Conservation (phyloP, 2,113 vertebrate genomes). For the Tragelaphus scriptus region DNA sequence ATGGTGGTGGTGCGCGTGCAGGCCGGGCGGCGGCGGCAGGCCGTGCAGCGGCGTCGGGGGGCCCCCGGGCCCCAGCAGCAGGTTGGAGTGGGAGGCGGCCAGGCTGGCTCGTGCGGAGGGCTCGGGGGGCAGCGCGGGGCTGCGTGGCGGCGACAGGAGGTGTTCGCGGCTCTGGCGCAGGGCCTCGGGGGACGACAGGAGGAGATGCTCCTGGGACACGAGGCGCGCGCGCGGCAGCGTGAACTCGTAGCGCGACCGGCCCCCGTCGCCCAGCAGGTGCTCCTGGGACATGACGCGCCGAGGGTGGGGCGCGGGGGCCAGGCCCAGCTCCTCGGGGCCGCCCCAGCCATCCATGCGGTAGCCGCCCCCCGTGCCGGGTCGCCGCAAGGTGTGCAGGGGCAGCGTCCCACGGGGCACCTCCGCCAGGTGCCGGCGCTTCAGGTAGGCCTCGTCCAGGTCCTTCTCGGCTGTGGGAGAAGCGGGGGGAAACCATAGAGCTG, state of each 20-base stretch:
- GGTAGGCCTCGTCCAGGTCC: slow-evolving; percentile 91
- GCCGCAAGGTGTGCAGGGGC: slow-evolving; percentile 82
- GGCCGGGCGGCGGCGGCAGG: slow-evolving; percentile 27
- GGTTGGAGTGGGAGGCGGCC: slow-evolving; percentile 67
- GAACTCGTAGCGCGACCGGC: slow-evolving; percentile 72
- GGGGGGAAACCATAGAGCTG: not conserved
- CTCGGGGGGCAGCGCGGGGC: slow-evolving; percentile 64
- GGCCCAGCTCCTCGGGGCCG: slow-evolving; percentile 60
- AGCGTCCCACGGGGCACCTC: slow-evolving; percentile 86
- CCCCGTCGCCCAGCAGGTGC: slow-evolving; percentile 79
- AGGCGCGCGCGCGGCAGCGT: slow-evolving; percentile 76
- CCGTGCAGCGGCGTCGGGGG: slow-evolving; percentile 65
- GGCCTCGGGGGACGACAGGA: slow-evolving; percentile 79
- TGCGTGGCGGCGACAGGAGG: slow-evolving; percentile 80
- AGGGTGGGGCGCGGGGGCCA: slow-evolving; percentile 77
- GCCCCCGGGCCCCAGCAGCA: slow-evolving; percentile 60
- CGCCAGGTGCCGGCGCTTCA: slow-evolving; percentile 82
- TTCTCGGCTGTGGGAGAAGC: slow-evolving; percentile 81
- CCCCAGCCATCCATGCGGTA: slow-evolving; percentile 80
- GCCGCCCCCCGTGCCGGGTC: slow-evolving; percentile 76
- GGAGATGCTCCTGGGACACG: slow-evolving; percentile 80
- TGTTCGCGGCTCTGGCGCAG: slow-evolving; percentile 87
- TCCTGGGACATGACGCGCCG: slow-evolving; percentile 92
- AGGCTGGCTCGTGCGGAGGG: slow-evolving; percentile 45
- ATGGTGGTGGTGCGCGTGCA: slow-evolving; percentile 56